Conservation (phyloP, 2,888 invertebrate species). For the Anodontia alba region DNA sequence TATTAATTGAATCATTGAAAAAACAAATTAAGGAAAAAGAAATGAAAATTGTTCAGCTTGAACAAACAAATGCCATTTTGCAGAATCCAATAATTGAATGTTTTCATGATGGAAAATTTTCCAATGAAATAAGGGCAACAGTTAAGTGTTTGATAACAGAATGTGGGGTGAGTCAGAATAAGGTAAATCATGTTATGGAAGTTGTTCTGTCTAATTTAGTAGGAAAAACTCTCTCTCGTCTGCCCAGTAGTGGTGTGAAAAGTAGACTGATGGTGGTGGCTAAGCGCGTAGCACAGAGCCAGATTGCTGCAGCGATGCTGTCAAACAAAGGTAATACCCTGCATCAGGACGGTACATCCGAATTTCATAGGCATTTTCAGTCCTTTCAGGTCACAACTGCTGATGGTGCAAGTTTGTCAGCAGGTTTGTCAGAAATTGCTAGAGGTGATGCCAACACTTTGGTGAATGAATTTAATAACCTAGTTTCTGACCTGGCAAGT, state of each 20-base stretch:
- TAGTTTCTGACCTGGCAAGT: not conserved
- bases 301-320: slow-evolving; percentile 34
- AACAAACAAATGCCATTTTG: slow-evolving; percentile 17
- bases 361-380: slow-evolving; percentile 48
- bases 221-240: slow-evolving; percentile 34
- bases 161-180: slow-evolving; percentile 37
- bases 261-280: slow-evolving; percentile 36
- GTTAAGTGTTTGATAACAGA: slow-evolving; percentile 36
- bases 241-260: slow-evolving; percentile 45
- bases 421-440: slow-evolving; percentile 31
- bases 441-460: slow-evolving; percentile 25
- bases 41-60: slow-evolving; percentile 3
- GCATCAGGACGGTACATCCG: slow-evolving; percentile 46
- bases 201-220: slow-evolving; percentile 32
- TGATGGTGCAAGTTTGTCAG: slow-evolving; percentile 22
- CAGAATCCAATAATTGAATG: slow-evolving; percentile 14
- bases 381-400: slow-evolving; percentile 36
- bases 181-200: slow-evolving; percentile 31
- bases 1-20: not conserved
- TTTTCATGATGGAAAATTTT: slow-evolving; percentile 23
- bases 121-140: slow-evolving; percentile 26
- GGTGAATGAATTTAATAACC: slow-evolving; percentile 9
- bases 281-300: slow-evolving; percentile 25
- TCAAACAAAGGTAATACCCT: slow-evolving; percentile 14
- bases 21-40: not conserved